Evolutionary conservation across 2,888 invertebrate genomes (phyloP), one percentile per base, ranked within the genome.

Genomic region (Drosophila multiciliata): DNA sequence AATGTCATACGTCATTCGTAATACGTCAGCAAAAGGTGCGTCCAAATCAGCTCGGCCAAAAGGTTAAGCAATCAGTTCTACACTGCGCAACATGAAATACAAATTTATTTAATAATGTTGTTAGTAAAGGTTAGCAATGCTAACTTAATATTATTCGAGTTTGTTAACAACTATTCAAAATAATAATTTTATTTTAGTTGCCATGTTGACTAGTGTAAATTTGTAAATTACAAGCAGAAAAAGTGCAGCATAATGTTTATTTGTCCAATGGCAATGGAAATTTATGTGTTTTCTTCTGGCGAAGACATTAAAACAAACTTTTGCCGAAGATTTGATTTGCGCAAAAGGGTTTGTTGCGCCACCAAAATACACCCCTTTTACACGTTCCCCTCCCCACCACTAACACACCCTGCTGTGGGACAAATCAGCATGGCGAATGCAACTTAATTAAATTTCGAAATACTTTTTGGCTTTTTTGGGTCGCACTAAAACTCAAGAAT

Each of bases 361-460:
- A 12, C 45, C 45, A 23, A 23, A 45, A 9, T 20, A 17, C 26
- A 23, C 20, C 53, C 64, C 48, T 15, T 12, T 11, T 17, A 15
- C 23, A 23, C 23, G 23, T 23, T 23, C 15, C 12, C 1, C 2
- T 17, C 32, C 17, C 17, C 4, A 29, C 11, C 6, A 9, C 15
- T 12, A 38, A 45, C 26, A 40, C 77, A 29, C 66, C 78, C 84
- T 55, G 83, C 75, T 77, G 75, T 50, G 72, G 67, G 75, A 82
- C 74, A 90, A 87, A 87, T 88, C 87, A 78, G 87, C 90, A 86
- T 88, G 70, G 83, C 90, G 75, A 88, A 88, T 88, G 90, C 90
- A 89, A 90, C 90, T 90, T 90, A 88, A 88, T 88, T 88, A 88
- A 90, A 90, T 87, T 90, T 87, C 63, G 35, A 79, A 90, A 90